These are phyloP conservation scores for Melanitta fusca DNA, from an alignment of 2,797 vertebrate species.

Conservation along the genomic window DNA sequence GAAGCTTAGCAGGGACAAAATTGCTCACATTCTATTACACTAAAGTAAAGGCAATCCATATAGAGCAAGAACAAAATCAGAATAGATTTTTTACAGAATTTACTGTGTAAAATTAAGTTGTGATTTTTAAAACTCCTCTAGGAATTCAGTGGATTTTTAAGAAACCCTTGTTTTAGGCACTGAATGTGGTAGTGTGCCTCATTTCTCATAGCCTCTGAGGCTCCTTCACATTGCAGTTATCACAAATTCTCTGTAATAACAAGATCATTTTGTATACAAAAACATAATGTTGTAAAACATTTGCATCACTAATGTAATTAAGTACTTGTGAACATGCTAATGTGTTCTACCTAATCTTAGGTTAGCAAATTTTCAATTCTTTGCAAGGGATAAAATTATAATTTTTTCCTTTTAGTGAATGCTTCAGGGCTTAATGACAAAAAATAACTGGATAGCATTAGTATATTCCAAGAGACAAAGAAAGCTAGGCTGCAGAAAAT, in stretches of 20 bases:
- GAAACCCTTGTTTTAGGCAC: neutral
- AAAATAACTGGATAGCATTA: slow-evolving; percentile 42
- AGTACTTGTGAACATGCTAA: slow-evolving; percentile 71
- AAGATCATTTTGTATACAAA: slow-evolving; percentile 78
- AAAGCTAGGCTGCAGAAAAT: slow-evolving; percentile 28
- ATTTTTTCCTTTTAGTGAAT: slow-evolving; percentile 54
- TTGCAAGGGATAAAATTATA: slow-evolving; percentile 43
- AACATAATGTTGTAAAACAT: slow-evolving; percentile 74
- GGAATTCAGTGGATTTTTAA: slow-evolving; percentile 45
- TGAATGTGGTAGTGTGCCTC: neutral
- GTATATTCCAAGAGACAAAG: slow-evolving; percentile 36
- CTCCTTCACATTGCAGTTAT: slow-evolving; percentile 57
- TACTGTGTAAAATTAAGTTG: neutral
- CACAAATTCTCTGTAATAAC: slow-evolving; percentile 73
- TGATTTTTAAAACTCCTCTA: neutral
- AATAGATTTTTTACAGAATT: neutral
- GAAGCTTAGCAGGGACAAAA: slow-evolving; percentile 39
- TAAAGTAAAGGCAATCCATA: slow-evolving; percentile 46
- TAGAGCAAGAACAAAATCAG: slow-evolving; percentile 16
- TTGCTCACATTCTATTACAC: slow-evolving; percentile 4
- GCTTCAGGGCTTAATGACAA: slow-evolving; percentile 37
- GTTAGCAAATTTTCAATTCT: slow-evolving; percentile 66
- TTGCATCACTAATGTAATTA: slow-evolving; percentile 81
- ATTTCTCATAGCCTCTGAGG: slow-evolving; percentile 64
- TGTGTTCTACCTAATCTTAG: slow-evolving; percentile 71